Percentiles rank a stretch among this genome's conserved stretches.
Conservation (phyloP, 2,113 vertebrate species). For the Manacus vitellinus region DNA sequence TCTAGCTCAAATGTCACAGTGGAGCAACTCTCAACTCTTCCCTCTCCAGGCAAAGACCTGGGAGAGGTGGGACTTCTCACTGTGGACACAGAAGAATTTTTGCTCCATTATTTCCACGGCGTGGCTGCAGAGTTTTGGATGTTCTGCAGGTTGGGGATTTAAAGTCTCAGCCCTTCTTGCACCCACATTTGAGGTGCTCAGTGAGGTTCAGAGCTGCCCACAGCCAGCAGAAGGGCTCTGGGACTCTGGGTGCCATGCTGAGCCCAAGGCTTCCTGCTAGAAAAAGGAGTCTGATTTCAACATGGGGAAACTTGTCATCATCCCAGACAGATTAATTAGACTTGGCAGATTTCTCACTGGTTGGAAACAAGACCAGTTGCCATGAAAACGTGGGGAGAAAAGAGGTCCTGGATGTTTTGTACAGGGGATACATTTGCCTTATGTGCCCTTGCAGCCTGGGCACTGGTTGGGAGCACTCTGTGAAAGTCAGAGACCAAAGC, state of each 20-base stretch:
- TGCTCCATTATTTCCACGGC: background rate
- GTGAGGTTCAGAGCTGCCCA: background rate
- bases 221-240: background rate
- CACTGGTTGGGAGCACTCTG: background rate
- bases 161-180: background rate
- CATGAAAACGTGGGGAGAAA: background rate
- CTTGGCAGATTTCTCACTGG: background rate
- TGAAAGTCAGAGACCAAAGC: background rate
- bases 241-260: background rate
- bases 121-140: background rate
- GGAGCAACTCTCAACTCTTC: background rate
- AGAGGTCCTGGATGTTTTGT: background rate
- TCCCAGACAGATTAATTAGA: conserved; percentile 18
- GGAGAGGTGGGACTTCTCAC: background rate
- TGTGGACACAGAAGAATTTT: background rate
- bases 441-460: background rate
- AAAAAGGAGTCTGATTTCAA: background rate
- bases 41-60: background rate
- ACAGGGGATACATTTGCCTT: background rate
- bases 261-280: background rate
- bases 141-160: background rate
- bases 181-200: accelerated
- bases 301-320: background rate
- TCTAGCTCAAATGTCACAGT: background rate
- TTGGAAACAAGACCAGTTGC: background rate